Evolutionary conservation across 2,888 invertebrate species (phyloP), one percentile per base, ranked within the genome.

Genomic region (Cancer borealis): DNA sequence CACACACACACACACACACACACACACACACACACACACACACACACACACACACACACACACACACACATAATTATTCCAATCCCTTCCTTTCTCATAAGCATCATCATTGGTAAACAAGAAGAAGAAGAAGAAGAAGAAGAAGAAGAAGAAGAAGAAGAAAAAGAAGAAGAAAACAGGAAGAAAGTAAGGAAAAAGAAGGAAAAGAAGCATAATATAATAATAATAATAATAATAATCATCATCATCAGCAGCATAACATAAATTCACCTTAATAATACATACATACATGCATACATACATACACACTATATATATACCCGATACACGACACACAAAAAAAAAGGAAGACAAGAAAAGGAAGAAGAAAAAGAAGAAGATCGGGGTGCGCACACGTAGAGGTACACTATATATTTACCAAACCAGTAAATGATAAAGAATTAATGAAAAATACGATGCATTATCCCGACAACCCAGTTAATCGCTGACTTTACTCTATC

Each of bases 11-110:
- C 73, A 73, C 73, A 73, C 73, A 73, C 73, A 73, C 73, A 73
- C 73, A 73, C 73, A 73, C 73, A 73, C 73, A 79, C 79, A 79
- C 79, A 79, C 79, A 79, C 79, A 73, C 73, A 73, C 73, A 73
- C 73, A 73, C 73, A 73, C 73, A 73, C 73, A n/a, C 66, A 66
- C 6, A 66, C 66, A n/a, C 21, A 21, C 6, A n/a, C 79, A 30
- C 10, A 26, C 8, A 79, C 30, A 30, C 30, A 8, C 6, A 79
- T 79, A 79, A 79, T 14, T 30, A 26, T 12, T 66, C 54, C 12
- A 54, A 12, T 54, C 54, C 14, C 12, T 54, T 66, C 1, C 66
- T 66, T 14, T 66, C 66, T n/a, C n/a, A 66, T n/a, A 66, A 66
- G 3, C n/a, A 17, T 66, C 66, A 66, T 3, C 39, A 39, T 39